Evolutionary conservation across 2,113 vertebrate genomes (phyloP), one percentile per base, ranked within the genome.

Genomic region (Motacilla alba): DNA sequence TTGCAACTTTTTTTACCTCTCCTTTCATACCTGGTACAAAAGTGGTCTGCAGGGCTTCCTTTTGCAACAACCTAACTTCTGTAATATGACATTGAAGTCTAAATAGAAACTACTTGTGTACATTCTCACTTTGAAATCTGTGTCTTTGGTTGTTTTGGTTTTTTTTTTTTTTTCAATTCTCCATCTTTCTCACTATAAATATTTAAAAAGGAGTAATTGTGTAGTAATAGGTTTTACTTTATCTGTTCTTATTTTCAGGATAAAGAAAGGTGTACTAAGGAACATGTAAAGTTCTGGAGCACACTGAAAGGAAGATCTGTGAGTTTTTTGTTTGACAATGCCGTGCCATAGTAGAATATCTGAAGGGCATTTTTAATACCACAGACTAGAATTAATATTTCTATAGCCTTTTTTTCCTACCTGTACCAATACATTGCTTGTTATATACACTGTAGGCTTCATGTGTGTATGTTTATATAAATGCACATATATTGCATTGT

Each of bases 391-490:
- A 63, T 85, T 52, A 76, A 4, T 49, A 22, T 89, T 63, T 67
- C 7, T 20, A 20, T 13, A 39, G 8, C 8, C 19, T 27, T 28
- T 28, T 39, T 55, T 62, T 81, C 62, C 33, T 6, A 15, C 1
- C 31, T 30, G 13, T 49, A 62, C 5, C 37, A 67, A 66, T 41
- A 10, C 6, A 19, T 31, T 68, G 47, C 30, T 70, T 70, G 31
- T 44, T 73, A 31, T 13, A 20, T 16, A 30, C 0, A 0, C 12
- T 21, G 22, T 46, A 37, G 22, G 2, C 6, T 78, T 64, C 30
- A 7, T 8, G 10, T 66, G 5, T 70, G 4, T 41, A 2, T 66
- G 30, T 55, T 83, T 53, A 24, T 37, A 35, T 31, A 39, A 35
- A n/a, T 28, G 27, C 49, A 7, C 3, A 15, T 18, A 3, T 30